These are phyloP conservation scores for Drosophila pachea DNA, from an alignment of 1,140 invertebrate species.

Conservation along the genomic window DNA sequence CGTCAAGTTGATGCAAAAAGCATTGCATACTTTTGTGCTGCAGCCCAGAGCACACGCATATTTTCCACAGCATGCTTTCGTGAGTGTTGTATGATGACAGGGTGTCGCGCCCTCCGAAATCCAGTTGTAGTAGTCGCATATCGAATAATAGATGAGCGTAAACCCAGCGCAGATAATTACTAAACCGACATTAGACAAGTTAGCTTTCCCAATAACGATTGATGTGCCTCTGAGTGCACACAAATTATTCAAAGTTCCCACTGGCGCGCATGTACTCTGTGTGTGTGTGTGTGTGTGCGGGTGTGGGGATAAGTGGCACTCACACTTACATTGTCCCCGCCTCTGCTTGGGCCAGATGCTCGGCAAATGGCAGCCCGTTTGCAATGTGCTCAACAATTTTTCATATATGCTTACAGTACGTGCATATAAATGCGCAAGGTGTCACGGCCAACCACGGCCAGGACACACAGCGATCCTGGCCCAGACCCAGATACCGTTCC, in stretches of 20 bases:
- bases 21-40: slow-evolving; percentile 4
- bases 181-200: slow-evolving; percentile 31
- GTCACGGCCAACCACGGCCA: background rate
- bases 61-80: background rate
- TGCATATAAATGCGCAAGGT: slow-evolving; percentile 68
- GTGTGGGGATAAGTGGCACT: background rate
- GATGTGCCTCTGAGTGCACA: slow-evolving; percentile 19
- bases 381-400: slow-evolving; percentile 49
- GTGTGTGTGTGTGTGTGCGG: background rate
- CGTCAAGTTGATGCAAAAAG: background rate
- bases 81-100: background rate
- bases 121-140: background rate
- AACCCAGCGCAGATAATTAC: slow-evolving; percentile 9
- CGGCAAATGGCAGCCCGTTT: slow-evolving; percentile 8
- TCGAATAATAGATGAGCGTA: background rate
- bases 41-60: background rate
- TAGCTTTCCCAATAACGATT: slow-evolving; percentile 26
- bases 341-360: slow-evolving; percentile 22
- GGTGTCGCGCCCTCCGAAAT: background rate
- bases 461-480: background rate
- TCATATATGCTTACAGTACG: slow-evolving; percentile 72
- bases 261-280: slow-evolving; percentile 2
- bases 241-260: slow-evolving; percentile 31
- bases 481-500: background rate
- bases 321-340: background rate